Conservation (phyloP, 1,140 invertebrate species). For the Micrasema longulum region DNA sequence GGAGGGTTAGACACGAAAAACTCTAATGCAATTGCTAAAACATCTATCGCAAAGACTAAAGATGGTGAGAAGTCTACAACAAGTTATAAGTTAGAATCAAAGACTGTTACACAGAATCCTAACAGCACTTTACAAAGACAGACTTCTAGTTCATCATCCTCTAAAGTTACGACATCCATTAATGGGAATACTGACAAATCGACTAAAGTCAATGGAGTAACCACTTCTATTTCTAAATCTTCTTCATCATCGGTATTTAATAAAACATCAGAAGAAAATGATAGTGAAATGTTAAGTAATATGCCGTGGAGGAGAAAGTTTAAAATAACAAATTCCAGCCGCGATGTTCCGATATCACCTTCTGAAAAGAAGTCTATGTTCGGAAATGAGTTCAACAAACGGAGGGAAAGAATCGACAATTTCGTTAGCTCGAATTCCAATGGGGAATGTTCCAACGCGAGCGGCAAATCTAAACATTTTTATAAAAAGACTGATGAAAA, state of each 20-base stretch:
- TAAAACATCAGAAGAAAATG: conserved; percentile 23
- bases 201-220: conserved; percentile 18
- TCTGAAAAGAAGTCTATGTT: conserved; percentile 70
- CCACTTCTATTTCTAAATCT: conserved; percentile 21
- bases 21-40: conserved; percentile 23
- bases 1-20: conserved; percentile 6
- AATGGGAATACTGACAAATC: conserved; percentile 2
- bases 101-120: conserved; percentile 26
- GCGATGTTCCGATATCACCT: conserved; percentile 74
- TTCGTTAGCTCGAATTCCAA: conserved; percentile 55
- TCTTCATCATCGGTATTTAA: conserved; percentile 14
- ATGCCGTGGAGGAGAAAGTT: conserved; percentile 73
- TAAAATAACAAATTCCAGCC: conserved; percentile 70
- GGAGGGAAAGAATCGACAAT: conserved; percentile 64
- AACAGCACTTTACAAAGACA: conserved; percentile 10
- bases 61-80: conserved; percentile 24
- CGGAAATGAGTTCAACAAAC: conserved; percentile 66
- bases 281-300: conserved; percentile 57
- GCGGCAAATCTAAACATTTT: conserved; percentile 60
- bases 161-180: background rate
- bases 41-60: conserved; percentile 17
- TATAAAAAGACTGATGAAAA: conserved; percentile 65
- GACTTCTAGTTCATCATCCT: conserved; percentile 14
- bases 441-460: conserved; percentile 19
- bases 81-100: conserved; percentile 33